phyloP scores from a whole-genome alignment of 2,113 vertebrate species.

The Sphaerodactylus townsendi region DNA sequence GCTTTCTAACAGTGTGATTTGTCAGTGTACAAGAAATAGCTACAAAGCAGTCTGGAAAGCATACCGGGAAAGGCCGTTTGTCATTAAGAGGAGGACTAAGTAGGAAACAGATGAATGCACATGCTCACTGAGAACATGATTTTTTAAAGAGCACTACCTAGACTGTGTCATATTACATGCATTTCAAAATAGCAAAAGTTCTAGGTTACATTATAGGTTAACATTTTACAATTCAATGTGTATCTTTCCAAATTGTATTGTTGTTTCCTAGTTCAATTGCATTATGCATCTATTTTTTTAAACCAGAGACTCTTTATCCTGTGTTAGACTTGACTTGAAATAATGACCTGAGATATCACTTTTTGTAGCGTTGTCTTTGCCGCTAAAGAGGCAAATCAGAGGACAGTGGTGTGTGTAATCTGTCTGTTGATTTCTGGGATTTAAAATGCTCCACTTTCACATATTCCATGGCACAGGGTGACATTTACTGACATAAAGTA shows the following conservation, averaged over 20 bases:
- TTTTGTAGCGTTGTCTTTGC: neutral
- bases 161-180: slow-evolving; percentile 40
- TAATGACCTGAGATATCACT: neutral
- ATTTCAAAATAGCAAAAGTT: slow-evolving; percentile 55
- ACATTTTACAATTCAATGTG: slow-evolving; percentile 1
- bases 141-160: slow-evolving; percentile 61
- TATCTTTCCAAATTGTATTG: neutral
- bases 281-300: neutral
- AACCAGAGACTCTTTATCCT: rapidly evolving
- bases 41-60: neutral
- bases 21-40: neutral
- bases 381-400: slow-evolving; percentile 11
- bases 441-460: slow-evolving; percentile 40
- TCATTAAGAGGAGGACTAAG: slow-evolving; percentile 57
- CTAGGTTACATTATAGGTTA: slow-evolving; percentile 18
- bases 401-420: neutral
- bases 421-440: slow-evolving; percentile 28
- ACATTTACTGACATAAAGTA: slow-evolving; percentile 47
- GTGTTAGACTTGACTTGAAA: slow-evolving; percentile 17
- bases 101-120: slow-evolving; percentile 64
- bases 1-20: neutral
- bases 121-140: slow-evolving; percentile 52
- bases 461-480: slow-evolving; percentile 44
- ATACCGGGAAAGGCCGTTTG: neutral
- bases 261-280: neutral